A percentile compares a stretch with the other conserved stretches of the same genome.
Evolutionary conservation across 2,888 invertebrate species (phyloP).

Genomic region (Schizotus pectinicornis): DNA sequence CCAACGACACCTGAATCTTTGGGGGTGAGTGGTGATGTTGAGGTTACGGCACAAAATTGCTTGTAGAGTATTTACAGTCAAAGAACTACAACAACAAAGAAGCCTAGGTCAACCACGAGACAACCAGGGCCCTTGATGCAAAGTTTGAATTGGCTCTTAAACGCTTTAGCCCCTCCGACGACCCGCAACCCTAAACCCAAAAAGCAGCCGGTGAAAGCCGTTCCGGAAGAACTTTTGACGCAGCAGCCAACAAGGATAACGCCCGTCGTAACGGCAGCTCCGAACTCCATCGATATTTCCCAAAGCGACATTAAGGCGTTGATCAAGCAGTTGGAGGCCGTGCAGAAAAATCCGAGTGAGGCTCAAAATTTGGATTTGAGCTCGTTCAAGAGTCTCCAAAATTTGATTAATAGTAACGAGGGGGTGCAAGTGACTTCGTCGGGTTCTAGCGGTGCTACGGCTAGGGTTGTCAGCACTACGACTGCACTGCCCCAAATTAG

Average conservation of each 20-base stretch:
- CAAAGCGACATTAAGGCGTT: slow-evolving; percentile 49
- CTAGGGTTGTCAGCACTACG: neutral
- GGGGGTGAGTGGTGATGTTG: neutral
- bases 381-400: slow-evolving; percentile 48
- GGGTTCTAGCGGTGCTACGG: slow-evolving; percentile 43
- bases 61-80: slow-evolving; percentile 33
- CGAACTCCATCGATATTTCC: slow-evolving; percentile 37
- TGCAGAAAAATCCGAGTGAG: slow-evolving; percentile 53
- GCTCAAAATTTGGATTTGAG: slow-evolving; percentile 48
- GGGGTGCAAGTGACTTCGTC: slow-evolving; percentile 40
- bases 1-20: slow-evolving; percentile 68
- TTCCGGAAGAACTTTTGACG: slow-evolving; percentile 45
- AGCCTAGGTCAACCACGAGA: slow-evolving; percentile 43
- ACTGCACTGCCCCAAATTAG: no score
- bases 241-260: slow-evolving; percentile 53
- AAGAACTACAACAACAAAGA: slow-evolving; percentile 38
- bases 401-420: slow-evolving; percentile 43
- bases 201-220: slow-evolving; percentile 31
- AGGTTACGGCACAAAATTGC: neutral
- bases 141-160: slow-evolving; percentile 56
- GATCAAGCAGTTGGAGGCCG: slow-evolving; percentile 51
- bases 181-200: slow-evolving; percentile 39
- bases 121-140: slow-evolving; percentile 55
- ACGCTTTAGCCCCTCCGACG: slow-evolving; percentile 48
- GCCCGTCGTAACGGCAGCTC: slow-evolving; percentile 49